Evolutionary conservation across 2,888 invertebrate genomes (phyloP).

Genomic region (Diaprepes abbreviatus): DNA sequence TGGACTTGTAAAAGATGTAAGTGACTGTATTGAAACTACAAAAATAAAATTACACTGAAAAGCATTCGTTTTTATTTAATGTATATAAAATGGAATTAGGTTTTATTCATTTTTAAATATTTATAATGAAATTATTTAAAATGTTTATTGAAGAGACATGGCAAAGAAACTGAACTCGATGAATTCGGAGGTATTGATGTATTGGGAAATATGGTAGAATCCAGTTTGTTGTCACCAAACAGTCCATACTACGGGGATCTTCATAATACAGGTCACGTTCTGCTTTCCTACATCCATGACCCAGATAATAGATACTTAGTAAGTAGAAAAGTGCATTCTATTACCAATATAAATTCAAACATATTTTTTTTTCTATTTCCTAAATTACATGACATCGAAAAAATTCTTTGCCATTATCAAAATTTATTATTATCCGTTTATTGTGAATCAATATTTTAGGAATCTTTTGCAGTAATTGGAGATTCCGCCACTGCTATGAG

Average conservation of each 20-base stretch:
- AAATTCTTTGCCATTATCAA: too few species aligned
- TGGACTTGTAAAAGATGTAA: conserved; percentile 69
- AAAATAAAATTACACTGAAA: too few species aligned
- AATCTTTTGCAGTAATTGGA: conserved; percentile 86
- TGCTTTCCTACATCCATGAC: conserved; percentile 84
- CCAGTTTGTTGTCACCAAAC: conserved; percentile 79
- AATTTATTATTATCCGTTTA: too few species aligned
- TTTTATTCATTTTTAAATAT: too few species aligned
- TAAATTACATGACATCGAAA: too few species aligned
- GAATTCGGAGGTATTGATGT: conserved; percentile 82
- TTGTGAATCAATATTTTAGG: conserved; percentile 64
- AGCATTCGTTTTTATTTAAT: too few species aligned
- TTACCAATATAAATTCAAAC: too few species aligned
- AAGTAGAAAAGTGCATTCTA: too few species aligned
- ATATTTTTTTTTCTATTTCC: too few species aligned
- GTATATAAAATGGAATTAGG: too few species aligned
- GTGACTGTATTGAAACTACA: too few species aligned
- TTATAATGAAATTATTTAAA: too few species aligned
- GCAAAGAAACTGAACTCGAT: conserved; percentile 72
- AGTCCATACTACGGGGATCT: conserved; percentile 81
- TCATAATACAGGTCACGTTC: conserved; percentile 87
- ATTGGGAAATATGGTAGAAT: conserved; percentile 85
- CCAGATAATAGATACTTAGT: conserved; percentile 80
- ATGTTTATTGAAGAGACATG: conserved; percentile 69
- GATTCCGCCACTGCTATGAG: conserved; percentile 89